Conservation (phyloP, 2,113 vertebrate species). For the Microtus richardsoni region DNA sequence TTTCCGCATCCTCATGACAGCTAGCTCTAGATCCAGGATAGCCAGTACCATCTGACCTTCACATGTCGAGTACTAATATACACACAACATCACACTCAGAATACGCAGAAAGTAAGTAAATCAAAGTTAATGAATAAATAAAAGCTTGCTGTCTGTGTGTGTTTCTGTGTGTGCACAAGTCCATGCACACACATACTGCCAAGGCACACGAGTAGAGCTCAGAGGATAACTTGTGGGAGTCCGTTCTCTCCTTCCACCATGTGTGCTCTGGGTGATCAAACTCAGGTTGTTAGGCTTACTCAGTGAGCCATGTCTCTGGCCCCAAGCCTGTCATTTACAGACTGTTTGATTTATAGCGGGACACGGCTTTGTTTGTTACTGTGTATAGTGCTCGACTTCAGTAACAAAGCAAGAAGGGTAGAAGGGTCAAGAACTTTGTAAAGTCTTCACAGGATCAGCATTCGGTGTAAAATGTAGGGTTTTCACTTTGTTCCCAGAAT, state of each 20-base stretch:
- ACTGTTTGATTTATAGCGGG: neutral
- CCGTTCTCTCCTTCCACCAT: neutral
- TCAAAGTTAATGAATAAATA: neutral
- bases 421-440: neutral
- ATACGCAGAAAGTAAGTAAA: neutral
- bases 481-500: neutral
- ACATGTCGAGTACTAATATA: neutral
- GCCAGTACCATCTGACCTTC: neutral
- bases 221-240: neutral
- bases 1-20: neutral
- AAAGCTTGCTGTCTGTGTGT: neutral
- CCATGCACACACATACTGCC: neutral
- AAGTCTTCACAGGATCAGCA: neutral
- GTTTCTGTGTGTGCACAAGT: neutral
- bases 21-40: neutral
- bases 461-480: neutral
- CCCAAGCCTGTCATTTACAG: neutral
- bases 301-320: neutral
- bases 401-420: neutral
- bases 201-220: neutral
- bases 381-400: neutral
- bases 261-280: neutral
- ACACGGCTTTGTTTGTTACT: neutral
- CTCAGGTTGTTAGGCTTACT: neutral
- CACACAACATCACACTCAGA: neutral